phyloP scores from a whole-genome alignment of 2,113 vertebrate species.

The Callorhinus ursinus region DNA sequence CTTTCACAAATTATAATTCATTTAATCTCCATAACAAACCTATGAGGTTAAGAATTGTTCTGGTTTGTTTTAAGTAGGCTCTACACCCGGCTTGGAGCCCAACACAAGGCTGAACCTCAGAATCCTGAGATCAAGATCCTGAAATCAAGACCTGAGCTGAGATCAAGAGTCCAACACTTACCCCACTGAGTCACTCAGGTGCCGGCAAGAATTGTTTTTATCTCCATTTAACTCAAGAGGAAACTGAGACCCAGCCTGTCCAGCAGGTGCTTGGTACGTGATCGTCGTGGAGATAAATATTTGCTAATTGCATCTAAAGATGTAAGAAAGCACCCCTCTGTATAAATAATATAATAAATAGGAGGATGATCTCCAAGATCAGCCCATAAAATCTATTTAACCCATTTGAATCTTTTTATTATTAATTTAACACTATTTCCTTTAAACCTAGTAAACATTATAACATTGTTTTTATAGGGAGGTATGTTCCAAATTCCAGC shows the following conservation, averaged over 20 bases:
- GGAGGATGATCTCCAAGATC: neutral
- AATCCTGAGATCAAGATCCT: neutral
- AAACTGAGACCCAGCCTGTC: neutral
- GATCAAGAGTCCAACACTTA: neutral
- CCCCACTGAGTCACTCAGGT: neutral
- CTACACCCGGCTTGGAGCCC: neutral
- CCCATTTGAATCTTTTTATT: neutral
- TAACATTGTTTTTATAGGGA: neutral
- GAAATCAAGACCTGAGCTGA: neutral
- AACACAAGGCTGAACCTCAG: neutral
- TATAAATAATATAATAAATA: slow-evolving; percentile 26
- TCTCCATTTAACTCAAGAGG: neutral
- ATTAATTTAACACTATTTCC: neutral
- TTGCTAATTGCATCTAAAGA: slow-evolving; percentile 4
- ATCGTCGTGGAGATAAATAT: neutral
- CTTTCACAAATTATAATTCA: neutral
- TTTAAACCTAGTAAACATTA: neutral
- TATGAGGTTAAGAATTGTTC: neutral
- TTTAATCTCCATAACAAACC: neutral
- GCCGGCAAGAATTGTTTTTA: neutral
- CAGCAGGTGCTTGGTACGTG: neutral
- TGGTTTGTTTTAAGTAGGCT: neutral
- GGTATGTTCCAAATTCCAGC: neutral
- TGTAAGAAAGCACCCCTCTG: neutral
- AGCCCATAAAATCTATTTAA: neutral